Evolutionary conservation across 2,113 vertebrate genomes (phyloP), one percentile per base, ranked within the genome.

Genomic region (Zapus hudsonius): DNA sequence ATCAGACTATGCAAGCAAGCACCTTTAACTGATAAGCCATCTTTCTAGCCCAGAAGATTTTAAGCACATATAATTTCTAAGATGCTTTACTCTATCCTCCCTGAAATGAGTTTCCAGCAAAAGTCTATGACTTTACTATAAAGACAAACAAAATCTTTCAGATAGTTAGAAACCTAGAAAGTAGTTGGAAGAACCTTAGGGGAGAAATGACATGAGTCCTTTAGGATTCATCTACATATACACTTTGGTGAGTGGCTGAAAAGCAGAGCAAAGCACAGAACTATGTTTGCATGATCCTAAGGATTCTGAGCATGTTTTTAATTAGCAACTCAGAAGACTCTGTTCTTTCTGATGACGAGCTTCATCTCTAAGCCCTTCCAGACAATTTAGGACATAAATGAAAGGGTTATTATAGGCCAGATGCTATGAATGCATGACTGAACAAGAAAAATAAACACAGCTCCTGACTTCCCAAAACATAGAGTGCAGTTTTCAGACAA

Each of bases 301-400:
- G 38, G 64, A 94, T 61, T 76, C 90, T 55, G 38, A 15, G 61
- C 55, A 84, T 76, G 70, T 63, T 91, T 73, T n/a, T 86, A 93
- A 94, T 81, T 84, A 95, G 44, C 44, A 89, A 29, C 38, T 89
- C 69, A 74, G 22, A 80, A 87, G n/a, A 89, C 2, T 63, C 22
- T 70, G 6, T 81, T 81, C 29, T 63, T 86, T 91, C 81, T 91
- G 42, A 38, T 89, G 70, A 89, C 83, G 64, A 91, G 42, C n/a
- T 87, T 80, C 59, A 92, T 95, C 69, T 83, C 91, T 52, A 96
- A 95, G 66, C n/a, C 42, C 31, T 90, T 80, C 22, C 78, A 87
- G 52, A 94, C 38, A 94, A 94, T 89, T 89, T 89, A 94, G 31
- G 44, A 27, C 70, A 94, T 86, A 92, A 93, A 93, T 75, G 61